Base-by-base conservation (phyloP, 2,113 vertebrate genomes). In the Syrmaticus mikado region DNA sequence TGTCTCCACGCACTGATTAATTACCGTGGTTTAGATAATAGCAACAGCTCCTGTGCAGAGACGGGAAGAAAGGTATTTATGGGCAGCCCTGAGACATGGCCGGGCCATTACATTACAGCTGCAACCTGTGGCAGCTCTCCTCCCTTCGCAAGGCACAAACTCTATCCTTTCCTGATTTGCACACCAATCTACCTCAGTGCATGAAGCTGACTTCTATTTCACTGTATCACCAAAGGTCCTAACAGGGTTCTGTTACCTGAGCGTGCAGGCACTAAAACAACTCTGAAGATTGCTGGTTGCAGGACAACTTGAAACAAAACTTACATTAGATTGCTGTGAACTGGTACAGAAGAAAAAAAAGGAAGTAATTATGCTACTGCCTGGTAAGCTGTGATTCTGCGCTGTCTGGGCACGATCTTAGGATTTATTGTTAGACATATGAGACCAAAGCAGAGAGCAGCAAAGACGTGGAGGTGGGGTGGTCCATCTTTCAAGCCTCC, bases 401-500 rank as follows among this genome's bases (percentile, higher is more conserved):
- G 76, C 68, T 72, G 86, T 80, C 87, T 83, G 86, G 90, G 92
- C 87, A 87, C 58, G 77, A 94, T 76, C 76, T 53, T 27, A 41
- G 36, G 68, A 65, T 40, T 58, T 86, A 93, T 80, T 65, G 92
- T 71, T 14, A 55, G 80, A 75, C 66, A 84, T 67, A 52, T 5
- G 60, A 82, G 92, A 40, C 77, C 80, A 92, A 90, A 16, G 72
- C 70, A 18, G 64, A 82, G 88, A 82, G 58, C 65, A 88, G 92
- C 89, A 77, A 82, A 94, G 91, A 73, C 46, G 85, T 86, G 89
- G 67, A 85, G 81, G 57, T 82, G 83, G 83, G 75, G 89, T 90
- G 75, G 89, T 84, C 94, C 21, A 30, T 62, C 86, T 96, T 95
- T 95, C 82, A 92, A 89, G 85, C 50, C 74, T 81, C 92, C 64